Percentiles rank a stretch among this genome's conserved stretches.
phyloP scores from a whole-genome alignment of 1,140 invertebrate species.

The Macrosteles quadrilineatus region DNA sequence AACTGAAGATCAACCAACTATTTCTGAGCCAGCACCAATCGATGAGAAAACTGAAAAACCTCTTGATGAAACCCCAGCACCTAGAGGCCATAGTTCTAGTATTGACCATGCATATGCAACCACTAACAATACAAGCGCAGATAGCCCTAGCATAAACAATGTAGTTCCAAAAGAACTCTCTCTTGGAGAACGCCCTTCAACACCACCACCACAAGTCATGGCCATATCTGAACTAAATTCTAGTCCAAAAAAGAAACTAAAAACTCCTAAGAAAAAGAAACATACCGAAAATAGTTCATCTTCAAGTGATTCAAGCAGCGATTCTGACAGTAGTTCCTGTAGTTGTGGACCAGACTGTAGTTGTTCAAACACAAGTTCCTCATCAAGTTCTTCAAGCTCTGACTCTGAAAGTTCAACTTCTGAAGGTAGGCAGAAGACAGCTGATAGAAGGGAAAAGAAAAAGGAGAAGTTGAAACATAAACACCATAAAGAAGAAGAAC shows the following conservation, averaged over 20 bases:
- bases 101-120: conserved; percentile 29
- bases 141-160: background rate
- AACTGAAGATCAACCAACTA: conserved; percentile 22
- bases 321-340: conserved; percentile 72
- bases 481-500: conserved; percentile 46
- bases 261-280: conserved; percentile 52
- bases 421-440: conserved; percentile 49
- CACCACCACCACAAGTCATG: background rate
- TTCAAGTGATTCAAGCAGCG: conserved; percentile 70
- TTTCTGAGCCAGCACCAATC: conserved; percentile 27
- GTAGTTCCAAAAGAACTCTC: background rate
- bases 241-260: conserved; percentile 47
- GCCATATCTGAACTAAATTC: conserved; percentile 9
- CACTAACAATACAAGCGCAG: background rate
- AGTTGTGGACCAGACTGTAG: conserved; percentile 79
- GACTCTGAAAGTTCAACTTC: conserved; percentile 63
- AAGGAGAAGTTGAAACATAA: conserved; percentile 46
- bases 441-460: conserved; percentile 50
- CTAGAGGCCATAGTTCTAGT: conserved; percentile 28
- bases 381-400: conserved; percentile 65
- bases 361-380: conserved; percentile 66
- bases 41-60: conserved; percentile 33
- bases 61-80: conserved; percentile 3
- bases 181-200: background rate
- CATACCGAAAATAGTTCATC: conserved; percentile 53